A percentile compares a stretch with the other conserved stretches of the same genome.
Conservation (phyloP, 2,113 vertebrate species). For the Rhagologus leucostigma region DNA sequence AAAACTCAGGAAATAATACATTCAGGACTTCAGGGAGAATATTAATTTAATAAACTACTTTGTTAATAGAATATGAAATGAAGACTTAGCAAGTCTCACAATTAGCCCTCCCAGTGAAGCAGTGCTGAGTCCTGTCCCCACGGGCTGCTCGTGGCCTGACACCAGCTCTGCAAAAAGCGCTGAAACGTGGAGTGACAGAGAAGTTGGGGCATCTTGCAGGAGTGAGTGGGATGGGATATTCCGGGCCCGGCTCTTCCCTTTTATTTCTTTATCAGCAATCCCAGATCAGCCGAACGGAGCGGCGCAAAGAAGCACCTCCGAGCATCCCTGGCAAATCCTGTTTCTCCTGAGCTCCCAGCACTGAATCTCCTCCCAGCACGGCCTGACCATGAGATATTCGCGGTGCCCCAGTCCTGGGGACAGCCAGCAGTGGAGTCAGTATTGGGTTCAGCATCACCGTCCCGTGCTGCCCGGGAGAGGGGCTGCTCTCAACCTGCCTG, state of each 20-base stretch:
- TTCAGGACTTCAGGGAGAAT: neutral
- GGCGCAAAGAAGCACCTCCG: neutral
- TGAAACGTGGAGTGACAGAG: neutral
- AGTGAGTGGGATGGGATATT: neutral
- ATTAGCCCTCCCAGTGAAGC: neutral
- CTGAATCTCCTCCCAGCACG: neutral
- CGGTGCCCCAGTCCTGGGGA: neutral
- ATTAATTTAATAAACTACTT: neutral
- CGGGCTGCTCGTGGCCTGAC: neutral
- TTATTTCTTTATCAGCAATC: neutral
- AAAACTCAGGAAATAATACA: neutral
- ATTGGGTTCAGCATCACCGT: neutral
- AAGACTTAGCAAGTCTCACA: neutral
- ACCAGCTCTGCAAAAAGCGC: neutral
- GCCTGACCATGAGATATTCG: neutral
- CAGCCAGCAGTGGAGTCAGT: accelerated
- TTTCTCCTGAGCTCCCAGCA: neutral
- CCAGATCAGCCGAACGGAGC: neutral
- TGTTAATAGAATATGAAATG: neutral
- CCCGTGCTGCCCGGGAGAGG: neutral
- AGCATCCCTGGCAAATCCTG: neutral
- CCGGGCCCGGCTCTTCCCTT: neutral
- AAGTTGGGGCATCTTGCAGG: neutral
- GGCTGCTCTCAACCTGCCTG: neutral
- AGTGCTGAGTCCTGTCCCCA: neutral